Conservation (phyloP, 2,113 vertebrate species). For the Petrocephalus zakoni region DNA sequence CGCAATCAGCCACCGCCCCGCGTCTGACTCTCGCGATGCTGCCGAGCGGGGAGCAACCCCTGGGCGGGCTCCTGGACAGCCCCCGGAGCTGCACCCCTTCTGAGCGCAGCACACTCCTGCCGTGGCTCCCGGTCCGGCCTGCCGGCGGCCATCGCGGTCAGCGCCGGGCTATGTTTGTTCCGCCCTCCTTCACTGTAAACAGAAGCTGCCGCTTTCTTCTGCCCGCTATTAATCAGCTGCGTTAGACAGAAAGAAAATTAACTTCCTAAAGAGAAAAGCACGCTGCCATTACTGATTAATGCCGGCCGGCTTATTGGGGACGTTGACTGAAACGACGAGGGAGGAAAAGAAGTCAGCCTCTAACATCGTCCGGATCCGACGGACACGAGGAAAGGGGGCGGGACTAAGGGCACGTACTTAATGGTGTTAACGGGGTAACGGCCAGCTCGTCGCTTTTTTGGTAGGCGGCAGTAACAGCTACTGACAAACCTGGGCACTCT, state of each 20-base stretch:
- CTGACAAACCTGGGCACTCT: not conserved
- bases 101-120: not conserved
- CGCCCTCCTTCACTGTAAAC: not conserved
- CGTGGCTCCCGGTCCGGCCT: not conserved
- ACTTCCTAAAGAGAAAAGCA: constrained; percentile 14
- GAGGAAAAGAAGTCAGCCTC: not conserved
- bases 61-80: not conserved
- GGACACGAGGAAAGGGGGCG: not conserved
- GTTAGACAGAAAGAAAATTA: constrained; percentile 13
- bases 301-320: constrained; percentile 2
- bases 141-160: not conserved
- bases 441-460: not conserved
- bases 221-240: constrained; percentile 11
- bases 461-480: no score
- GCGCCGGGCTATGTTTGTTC: not conserved
- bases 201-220: not conserved
- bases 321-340: not conserved
- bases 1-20: not conserved
- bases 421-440: not conserved
- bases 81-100: not conserved
- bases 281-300: constrained; percentile 13
- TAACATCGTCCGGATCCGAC: not conserved
- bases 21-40: not conserved
- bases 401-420: not conserved
- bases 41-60: not conserved